Evolutionary conservation across 2,113 vertebrate genomes (phyloP).

Genomic region (Pimephales promelas): DNA sequence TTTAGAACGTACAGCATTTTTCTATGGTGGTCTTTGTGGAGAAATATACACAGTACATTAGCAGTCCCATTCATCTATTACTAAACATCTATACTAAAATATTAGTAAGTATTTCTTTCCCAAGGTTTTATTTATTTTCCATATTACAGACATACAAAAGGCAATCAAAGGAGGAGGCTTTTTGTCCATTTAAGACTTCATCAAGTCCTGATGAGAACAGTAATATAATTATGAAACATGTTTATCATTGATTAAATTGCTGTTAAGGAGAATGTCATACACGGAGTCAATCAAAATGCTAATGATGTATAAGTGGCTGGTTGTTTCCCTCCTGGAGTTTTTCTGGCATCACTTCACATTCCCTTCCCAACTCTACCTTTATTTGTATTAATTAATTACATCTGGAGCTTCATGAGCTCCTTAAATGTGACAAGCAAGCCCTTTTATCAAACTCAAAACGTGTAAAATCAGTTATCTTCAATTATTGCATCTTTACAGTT

Average conservation of each 20-base stretch:
- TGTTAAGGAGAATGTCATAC: constrained; percentile 4
- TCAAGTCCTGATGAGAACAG: constrained; percentile 21
- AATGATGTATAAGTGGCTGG: constrained; percentile 13
- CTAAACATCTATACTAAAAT: background rate
- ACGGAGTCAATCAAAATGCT: constrained; percentile 22
- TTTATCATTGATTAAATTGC: constrained; percentile 17
- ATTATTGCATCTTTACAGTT: background rate
- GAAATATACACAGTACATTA: background rate
- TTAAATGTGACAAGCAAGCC: background rate
- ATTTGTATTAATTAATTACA: constrained; percentile 1
- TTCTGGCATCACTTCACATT: background rate
- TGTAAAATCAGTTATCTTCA: background rate
- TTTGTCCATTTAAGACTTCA: constrained; percentile 8
- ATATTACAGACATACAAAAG: no score
- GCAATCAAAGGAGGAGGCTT: background rate
- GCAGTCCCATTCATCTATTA: background rate
- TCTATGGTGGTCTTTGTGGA: background rate
- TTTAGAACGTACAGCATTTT: background rate
- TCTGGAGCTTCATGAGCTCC: background rate
- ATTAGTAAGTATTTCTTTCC: background rate
- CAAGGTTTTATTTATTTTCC: background rate
- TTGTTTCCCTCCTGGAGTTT: background rate
- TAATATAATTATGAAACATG: constrained; percentile 29
- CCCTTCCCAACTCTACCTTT: background rate
- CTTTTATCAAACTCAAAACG: constrained; percentile 2